phyloP scores from a whole-genome alignment of 1,140 invertebrate genomes.

The Papilio machaon region DNA sequence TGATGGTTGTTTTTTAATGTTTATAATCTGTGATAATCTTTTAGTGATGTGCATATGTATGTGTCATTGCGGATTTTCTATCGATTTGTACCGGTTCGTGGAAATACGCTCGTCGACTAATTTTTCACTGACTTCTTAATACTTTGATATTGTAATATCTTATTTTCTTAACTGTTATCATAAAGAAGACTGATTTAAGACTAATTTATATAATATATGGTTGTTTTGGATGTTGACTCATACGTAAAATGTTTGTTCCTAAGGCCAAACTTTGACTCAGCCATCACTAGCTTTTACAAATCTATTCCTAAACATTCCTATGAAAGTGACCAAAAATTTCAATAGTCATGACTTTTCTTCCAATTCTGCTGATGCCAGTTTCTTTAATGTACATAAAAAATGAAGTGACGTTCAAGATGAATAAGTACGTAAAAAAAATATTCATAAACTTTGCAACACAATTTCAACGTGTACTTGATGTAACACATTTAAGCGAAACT shows the following conservation, averaged over 20 bases:
- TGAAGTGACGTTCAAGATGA: no score
- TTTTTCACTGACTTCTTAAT: not conserved
- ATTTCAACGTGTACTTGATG: not conserved
- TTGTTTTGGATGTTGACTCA: no score
- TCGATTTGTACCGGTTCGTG: conserved; percentile 48
- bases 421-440: not conserved
- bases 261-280: no score
- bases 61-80: conserved; percentile 44
- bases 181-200: not conserved
- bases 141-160: not conserved
- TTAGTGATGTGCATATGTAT: conserved; percentile 47
- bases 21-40: conserved; percentile 32
- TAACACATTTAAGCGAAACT: not conserved
- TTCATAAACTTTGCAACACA: not conserved
- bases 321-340: not conserved
- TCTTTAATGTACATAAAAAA: not conserved
- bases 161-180: not conserved
- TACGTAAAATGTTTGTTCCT: no score
- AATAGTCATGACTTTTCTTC: not conserved
- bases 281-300: not conserved
- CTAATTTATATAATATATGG: no score
- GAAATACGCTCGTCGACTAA: conserved; percentile 17
- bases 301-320: not conserved
- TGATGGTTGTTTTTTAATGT: not conserved
- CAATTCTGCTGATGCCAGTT: not conserved